Evolutionary conservation across 2,797 vertebrate species (phyloP), one percentile per base, ranked within the genome.

Genomic region (Erethizon dorsatum): DNA sequence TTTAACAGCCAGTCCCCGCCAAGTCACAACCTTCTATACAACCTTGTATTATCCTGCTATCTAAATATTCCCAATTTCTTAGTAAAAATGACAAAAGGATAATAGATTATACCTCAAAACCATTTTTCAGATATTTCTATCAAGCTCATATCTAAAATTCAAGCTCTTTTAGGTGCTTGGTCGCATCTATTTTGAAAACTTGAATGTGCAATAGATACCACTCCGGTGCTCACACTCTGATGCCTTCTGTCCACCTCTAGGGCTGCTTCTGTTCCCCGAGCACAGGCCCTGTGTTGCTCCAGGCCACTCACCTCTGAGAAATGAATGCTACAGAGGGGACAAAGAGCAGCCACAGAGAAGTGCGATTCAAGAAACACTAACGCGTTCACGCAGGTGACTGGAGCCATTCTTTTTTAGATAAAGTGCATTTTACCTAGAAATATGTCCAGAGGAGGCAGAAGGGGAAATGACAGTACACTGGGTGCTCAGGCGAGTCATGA

Each of bases 371-470:
- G 22, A 95, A 93, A 91, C 59, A 73, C 31, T 78, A 52, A 94
- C 90, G 82, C 57, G 75, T 56, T 89, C 85, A 82, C 52, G 31
- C 24, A 47, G 54, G 71, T 82, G 45, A 45, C 0, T 61, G 31
- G 50, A 57, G 78, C 86, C 31, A 33, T 75, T 91, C 45, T 82
- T 91, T 88, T 41, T 88, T 85, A 79, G 56, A 31, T 91, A 80
- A 88, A 67, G n/a, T 84, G 77, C 65, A 26, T 92, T 97, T 95
- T 88, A 90, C 37, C 56, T 94, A 95, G 87, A 96, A 95, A 85
- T 69, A 93, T 33, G 20, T 67, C 75, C 88, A 91, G 45, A 83
- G 15, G 77, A 78, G 65, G 67, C 14, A 10, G 47, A 37, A 65
- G 57, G 20, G 79, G 69, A 96, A 88, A 28, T 10, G 41, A 61